Evolutionary conservation across 2,888 invertebrate species (phyloP).

Genomic region (Meteorus colon): DNA sequence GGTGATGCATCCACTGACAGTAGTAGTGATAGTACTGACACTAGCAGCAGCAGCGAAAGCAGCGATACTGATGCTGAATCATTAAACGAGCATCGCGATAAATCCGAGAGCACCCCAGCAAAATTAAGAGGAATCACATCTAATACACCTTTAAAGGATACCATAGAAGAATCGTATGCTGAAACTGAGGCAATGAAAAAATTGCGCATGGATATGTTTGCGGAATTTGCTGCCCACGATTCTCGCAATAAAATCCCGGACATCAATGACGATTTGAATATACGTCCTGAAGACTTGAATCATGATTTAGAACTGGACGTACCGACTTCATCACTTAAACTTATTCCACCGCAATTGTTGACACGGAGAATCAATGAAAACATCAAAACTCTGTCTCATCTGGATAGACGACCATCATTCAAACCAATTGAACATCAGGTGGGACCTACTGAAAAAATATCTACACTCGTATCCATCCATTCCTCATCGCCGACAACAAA

Average conservation of each 20-base stretch:
- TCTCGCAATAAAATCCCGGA: slow-evolving; percentile 34
- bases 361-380: slow-evolving; percentile 52
- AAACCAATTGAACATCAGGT: neutral
- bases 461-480: neutral
- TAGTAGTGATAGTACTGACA: slow-evolving; percentile 29
- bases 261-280: neutral
- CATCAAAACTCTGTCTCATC: slow-evolving; percentile 32
- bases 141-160: slow-evolving; percentile 16
- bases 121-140: neutral
- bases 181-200: slow-evolving; percentile 50
- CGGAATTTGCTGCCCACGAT: slow-evolving; percentile 54
- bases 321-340: slow-evolving; percentile 55
- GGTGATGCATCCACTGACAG: slow-evolving; percentile 41
- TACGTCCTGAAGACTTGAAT: slow-evolving; percentile 26
- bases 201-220: slow-evolving; percentile 61
- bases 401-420: neutral
- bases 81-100: slow-evolving; percentile 9
- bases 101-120: slow-evolving; percentile 15
- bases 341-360: slow-evolving; percentile 64
- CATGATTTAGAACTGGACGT: slow-evolving; percentile 47
- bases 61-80: slow-evolving; percentile 13
- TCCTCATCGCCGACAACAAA: neutral
- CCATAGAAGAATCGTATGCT: slow-evolving; percentile 39
- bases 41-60: slow-evolving; percentile 30
- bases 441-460: neutral